Evolutionary conservation across 2,113 vertebrate genomes (phyloP).

Genomic region (Tragelaphus imberbis): DNA sequence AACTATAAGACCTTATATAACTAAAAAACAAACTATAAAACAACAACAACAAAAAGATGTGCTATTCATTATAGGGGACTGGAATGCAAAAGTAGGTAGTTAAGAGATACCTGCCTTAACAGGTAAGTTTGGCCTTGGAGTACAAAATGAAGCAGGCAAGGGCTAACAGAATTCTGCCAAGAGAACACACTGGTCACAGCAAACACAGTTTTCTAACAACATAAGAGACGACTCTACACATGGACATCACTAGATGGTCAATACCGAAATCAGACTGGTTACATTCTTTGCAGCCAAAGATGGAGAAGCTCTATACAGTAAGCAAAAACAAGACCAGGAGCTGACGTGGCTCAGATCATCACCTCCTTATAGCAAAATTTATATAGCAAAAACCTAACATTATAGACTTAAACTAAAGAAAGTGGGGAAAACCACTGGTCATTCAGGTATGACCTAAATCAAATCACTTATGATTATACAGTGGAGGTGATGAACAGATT

Average conservation of each 20-base stretch:
- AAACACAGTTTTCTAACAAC: background rate
- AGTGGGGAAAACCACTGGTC: background rate
- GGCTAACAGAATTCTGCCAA: background rate
- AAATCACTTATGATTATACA: background rate
- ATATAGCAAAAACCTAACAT: background rate
- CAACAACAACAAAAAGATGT: background rate
- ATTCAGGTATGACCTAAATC: background rate
- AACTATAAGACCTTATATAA: background rate
- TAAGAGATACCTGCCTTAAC: background rate
- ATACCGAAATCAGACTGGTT: background rate
- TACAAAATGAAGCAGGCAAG: background rate
- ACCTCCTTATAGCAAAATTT: background rate
- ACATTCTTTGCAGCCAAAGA: background rate
- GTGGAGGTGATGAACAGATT: background rate
- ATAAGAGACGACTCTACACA: background rate
- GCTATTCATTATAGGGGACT: background rate
- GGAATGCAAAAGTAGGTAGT: background rate
- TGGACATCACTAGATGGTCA: background rate
- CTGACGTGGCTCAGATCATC: background rate
- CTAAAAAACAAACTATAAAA: background rate
- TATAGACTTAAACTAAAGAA: background rate
- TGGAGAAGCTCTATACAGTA: background rate
- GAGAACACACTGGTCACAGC: background rate
- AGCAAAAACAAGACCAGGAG: background rate
- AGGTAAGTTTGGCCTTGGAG: background rate